Percentiles rank a stretch among this genome's conserved stretches.
phyloP scores from a whole-genome alignment of 1,140 invertebrate genomes.

The Adoxophyes honmai region DNA sequence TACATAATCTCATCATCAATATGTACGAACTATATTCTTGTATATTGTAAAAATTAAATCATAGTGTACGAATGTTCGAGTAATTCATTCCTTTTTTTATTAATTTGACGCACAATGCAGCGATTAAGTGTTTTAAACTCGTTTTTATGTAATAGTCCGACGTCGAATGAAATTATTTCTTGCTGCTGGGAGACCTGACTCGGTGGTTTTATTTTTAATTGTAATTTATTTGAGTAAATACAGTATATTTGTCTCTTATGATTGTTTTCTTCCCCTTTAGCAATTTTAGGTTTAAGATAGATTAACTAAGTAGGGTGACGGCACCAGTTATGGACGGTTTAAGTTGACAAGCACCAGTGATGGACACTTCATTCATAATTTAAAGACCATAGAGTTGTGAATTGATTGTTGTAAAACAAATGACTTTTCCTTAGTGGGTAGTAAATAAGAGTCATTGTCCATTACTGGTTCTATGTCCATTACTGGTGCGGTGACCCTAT shows the following conservation, averaged over 20 bases:
- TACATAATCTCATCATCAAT: slow-evolving; percentile 55
- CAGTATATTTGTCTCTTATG: slow-evolving; percentile 66
- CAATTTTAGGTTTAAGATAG: too few species aligned
- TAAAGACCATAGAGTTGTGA: too few species aligned
- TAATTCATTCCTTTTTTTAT: slow-evolving; percentile 35
- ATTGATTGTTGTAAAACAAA: too few species aligned
- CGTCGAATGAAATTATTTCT: slow-evolving; percentile 62
- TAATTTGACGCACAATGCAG: slow-evolving; percentile 52
- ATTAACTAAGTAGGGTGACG: too few species aligned
- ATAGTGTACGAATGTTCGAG: slow-evolving; percentile 26
- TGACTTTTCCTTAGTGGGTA: too few species aligned
- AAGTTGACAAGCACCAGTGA: too few species aligned
- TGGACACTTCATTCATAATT: too few species aligned
- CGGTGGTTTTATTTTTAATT: slow-evolving; percentile 57
- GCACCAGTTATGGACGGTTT: too few species aligned
- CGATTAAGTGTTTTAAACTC: slow-evolving; percentile 34
- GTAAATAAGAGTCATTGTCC: too few species aligned
- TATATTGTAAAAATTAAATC: slow-evolving; percentile 65
- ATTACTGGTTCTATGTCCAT: too few species aligned
- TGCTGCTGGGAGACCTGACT: slow-evolving; percentile 6
- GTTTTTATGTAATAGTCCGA: slow-evolving; percentile 31
- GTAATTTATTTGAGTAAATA: slow-evolving; percentile 73
- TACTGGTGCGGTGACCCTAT: too few species aligned
- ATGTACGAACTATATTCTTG: slow-evolving; percentile 66
- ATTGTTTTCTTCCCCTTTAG: slow-evolving; percentile 26